phyloP scores from a whole-genome alignment of 1,140 invertebrate species.

The Achatina immaculata region DNA sequence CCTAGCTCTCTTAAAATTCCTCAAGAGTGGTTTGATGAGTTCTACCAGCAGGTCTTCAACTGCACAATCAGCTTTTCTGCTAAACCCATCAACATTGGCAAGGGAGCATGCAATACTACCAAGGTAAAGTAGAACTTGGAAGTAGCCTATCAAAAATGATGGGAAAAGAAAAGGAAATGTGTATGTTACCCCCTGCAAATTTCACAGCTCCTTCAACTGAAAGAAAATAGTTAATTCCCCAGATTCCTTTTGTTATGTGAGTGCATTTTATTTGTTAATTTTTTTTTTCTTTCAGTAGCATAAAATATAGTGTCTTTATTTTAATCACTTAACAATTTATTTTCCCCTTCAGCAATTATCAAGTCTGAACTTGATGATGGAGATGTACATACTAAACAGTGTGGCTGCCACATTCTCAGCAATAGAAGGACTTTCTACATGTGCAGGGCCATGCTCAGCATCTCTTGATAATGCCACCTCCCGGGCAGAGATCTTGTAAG shows the following conservation, averaged over 20 bases:
- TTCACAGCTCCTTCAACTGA: too few relatives aligned
- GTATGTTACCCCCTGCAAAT: too few relatives aligned
- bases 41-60: constrained; percentile 60
- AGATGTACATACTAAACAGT: constrained; percentile 63
- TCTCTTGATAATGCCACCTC: background rate
- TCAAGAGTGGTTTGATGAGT: constrained; percentile 64
- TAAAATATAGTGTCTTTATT: too few relatives aligned
- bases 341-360: constrained; percentile 19
- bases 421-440: constrained; percentile 38
- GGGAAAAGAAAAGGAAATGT: too few relatives aligned
- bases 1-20: constrained; percentile 44
- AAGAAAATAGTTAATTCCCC: too few relatives aligned
- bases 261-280: too few relatives aligned
- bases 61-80: constrained; percentile 43
- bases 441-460: background rate
- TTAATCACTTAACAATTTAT: too few relatives aligned
- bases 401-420: constrained; percentile 65
- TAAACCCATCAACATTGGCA: constrained; percentile 33
- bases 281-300: too few relatives aligned
- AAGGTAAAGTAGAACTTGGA: constrained; percentile 8
- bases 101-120: background rate
- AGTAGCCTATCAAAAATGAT: too few relatives aligned
- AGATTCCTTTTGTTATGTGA: too few relatives aligned
- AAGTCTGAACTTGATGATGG: constrained; percentile 5
- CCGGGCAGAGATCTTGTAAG: background rate